phyloP scores from a whole-genome alignment of 2,113 vertebrate genomes.

The Redunca redunca region DNA sequence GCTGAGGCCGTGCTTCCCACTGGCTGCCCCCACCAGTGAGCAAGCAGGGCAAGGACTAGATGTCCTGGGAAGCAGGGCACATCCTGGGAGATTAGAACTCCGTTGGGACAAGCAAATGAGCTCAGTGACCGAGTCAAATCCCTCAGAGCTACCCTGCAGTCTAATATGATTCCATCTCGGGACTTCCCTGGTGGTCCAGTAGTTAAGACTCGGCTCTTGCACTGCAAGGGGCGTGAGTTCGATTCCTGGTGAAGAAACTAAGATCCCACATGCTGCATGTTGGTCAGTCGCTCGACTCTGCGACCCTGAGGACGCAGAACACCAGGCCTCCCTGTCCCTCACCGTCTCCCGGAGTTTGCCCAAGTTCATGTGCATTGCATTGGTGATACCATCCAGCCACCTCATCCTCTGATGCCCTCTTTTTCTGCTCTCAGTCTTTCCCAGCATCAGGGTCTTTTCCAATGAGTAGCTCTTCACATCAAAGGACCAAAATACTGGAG shows the following conservation, averaged over 20 bases:
- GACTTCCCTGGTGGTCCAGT: background rate
- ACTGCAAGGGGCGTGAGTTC: background rate
- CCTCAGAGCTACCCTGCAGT: background rate
- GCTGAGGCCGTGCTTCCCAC: background rate
- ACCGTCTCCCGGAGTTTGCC: background rate
- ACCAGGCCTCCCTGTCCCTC: background rate
- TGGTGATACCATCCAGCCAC: background rate
- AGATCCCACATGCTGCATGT: background rate
- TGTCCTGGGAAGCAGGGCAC: no score
- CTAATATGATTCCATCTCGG: background rate
- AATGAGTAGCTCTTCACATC: background rate
- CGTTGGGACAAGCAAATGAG: background rate
- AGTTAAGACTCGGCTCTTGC: background rate
- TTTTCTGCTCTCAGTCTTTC: background rate
- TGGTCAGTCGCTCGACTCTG: background rate
- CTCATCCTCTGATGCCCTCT: background rate
- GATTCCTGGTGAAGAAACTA: background rate
- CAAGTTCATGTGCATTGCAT: background rate
- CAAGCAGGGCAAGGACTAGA: background rate
- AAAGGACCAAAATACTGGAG: background rate
- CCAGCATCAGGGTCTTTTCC: background rate
- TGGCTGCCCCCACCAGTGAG: background rate
- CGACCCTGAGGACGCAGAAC: rapidly evolving
- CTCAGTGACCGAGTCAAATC: background rate
- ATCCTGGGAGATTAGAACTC: background rate